A percentile compares a stretch with the other conserved stretches of the same genome.
Conservation (phyloP, 2,888 invertebrate species). For the Leptopilina myrica region DNA sequence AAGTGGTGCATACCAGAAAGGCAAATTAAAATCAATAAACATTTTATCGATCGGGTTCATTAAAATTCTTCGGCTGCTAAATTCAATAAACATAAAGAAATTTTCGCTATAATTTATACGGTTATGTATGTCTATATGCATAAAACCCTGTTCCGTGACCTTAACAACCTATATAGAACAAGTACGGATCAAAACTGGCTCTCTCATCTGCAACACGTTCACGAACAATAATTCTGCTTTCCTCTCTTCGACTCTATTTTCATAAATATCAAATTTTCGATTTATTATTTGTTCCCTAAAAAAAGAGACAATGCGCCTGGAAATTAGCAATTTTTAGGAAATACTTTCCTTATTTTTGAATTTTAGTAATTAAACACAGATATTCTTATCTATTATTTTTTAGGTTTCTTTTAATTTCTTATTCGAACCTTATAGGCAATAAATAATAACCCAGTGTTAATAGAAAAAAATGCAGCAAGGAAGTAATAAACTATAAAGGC, state of each 20-base stretch:
- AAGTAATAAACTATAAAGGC: not conserved
- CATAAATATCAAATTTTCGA: not conserved
- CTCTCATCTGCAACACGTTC: constrained; percentile 8
- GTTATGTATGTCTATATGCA: not conserved
- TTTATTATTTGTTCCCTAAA: not conserved
- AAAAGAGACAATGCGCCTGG: not conserved
- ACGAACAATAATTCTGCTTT: not conserved
- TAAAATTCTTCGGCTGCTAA: too few species aligned
- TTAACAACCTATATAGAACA: constrained; percentile 35
- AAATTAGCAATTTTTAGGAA: too few species aligned
- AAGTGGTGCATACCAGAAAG: too few species aligned
- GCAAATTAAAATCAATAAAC: too few species aligned
- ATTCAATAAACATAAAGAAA: not conserved
- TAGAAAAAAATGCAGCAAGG: too few species aligned
- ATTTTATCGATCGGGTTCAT: too few species aligned
- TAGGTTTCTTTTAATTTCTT: too few species aligned
- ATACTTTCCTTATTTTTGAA: too few species aligned
- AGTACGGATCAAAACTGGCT: constrained; percentile 13
- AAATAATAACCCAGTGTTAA: too few species aligned
- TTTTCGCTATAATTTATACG: not conserved
- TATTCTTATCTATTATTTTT: too few species aligned
- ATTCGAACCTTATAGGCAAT: too few species aligned
- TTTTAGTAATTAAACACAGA: too few species aligned
- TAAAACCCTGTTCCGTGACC: constrained; percentile 33
- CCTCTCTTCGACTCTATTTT: not conserved